Base-by-base conservation (phyloP, 1,140 invertebrate genomes). In the Maniola jurtina region DNA sequence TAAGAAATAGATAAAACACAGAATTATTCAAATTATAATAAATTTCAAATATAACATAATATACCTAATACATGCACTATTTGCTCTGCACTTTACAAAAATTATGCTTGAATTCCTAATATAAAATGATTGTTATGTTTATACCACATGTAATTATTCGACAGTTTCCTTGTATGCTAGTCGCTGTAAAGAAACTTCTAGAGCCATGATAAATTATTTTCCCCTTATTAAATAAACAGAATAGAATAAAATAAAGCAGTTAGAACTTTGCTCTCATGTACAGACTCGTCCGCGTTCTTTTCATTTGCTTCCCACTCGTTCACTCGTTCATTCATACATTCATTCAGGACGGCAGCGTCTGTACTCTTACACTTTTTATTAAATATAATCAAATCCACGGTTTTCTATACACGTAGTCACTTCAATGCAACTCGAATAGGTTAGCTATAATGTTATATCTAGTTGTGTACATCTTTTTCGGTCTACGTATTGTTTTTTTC, bases 321-420 rank as follows among this genome's bases (percentile, higher is more conserved):
- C 50, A 54, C 3, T 10, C 54, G 35, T 55, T 34, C 34, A 55
- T 35, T 52, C 54, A 54, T 10, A 1, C 15, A 55, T 55, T 36
- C 54, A 55, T 13, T 55, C 34, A n/a, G 33, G 54, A 35, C 34
- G 6, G 8, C 25, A 35, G 54, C 54, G 54, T 55, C 33, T 35
- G 54, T 7, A 54, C 25, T 54, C n/a, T 54, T 54, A 54, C 25
- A 33, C 45, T 54, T 54, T 54, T 54, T 54, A 54, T 54, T 54
- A 54, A 54, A 54, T 54, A 54, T 54, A 54, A 54, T 54, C 50
- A 54, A 54, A 54, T 48, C 45, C n/a, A 54, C 15, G 15, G 15
- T 16, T 54, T 34, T 54, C 50, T 54, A 9, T 54, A 54, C 50
- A 54, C 50, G 16, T 25, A 54, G 50, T 54, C 50, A 54, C 50